Conservation (phyloP, 2,888 invertebrate species). For the Euphydryas editha region DNA sequence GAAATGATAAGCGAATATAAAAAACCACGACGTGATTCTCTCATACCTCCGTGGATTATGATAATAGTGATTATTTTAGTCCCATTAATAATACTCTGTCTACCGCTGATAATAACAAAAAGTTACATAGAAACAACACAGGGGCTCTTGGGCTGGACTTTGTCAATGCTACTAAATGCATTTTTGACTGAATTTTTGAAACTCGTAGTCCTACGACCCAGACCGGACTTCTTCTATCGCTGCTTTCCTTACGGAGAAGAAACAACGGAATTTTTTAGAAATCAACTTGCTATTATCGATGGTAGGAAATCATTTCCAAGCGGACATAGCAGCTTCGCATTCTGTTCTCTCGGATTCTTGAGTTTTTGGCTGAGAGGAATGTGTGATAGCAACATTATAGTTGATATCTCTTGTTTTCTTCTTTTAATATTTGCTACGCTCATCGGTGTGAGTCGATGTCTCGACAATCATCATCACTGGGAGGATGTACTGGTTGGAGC, state of each 20-base stretch:
- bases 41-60: conserved; percentile 85
- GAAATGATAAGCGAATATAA: conserved; percentile 88
- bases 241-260: conserved; percentile 90
- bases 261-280: conserved; percentile 84
- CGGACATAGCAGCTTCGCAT: conserved; percentile 92
- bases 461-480: conserved; percentile 95
- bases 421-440: conserved; percentile 85
- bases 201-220: conserved; percentile 86
- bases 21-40: conserved; percentile 87
- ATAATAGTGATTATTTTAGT: conserved; percentile 85
- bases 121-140: conserved; percentile 52
- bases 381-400: conserved; percentile 78
- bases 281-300: conserved; percentile 84
- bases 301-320: conserved; percentile 95
- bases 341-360: conserved; percentile 89
- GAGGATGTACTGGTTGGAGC: conserved; percentile 90
- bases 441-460: conserved; percentile 89
- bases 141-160: conserved; percentile 80
- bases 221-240: conserved; percentile 92
- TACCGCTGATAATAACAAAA: conserved; percentile 56
- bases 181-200: conserved; percentile 85
- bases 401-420: conserved; percentile 82
- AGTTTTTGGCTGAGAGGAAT: conserved; percentile 85
- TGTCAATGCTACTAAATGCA: conserved; percentile 86
- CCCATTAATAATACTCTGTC: conserved; percentile 81